These are phyloP conservation scores for Solen grandis DNA, from an alignment of 1,140 invertebrate genomes.

Conservation along the genomic window DNA sequence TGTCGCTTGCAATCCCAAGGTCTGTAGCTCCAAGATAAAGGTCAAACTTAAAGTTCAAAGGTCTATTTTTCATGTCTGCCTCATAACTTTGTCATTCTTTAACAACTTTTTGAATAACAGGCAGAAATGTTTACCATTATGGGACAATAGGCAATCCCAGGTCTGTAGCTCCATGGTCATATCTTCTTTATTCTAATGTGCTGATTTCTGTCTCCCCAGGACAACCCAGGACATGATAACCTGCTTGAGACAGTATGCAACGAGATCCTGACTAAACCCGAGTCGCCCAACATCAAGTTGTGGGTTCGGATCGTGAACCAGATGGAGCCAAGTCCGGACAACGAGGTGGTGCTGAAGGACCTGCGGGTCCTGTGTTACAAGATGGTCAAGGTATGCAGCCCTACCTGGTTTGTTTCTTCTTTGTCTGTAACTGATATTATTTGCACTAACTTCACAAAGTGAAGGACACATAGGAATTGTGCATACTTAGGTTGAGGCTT, in stretches of 20 bases:
- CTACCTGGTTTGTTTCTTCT: background rate
- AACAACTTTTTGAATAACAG: too few relatives aligned
- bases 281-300: conserved; percentile 69
- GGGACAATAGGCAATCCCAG: too few relatives aligned
- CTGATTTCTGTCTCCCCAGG: too few relatives aligned
- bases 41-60: too few relatives aligned
- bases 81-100: too few relatives aligned
- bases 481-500: background rate
- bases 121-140: too few relatives aligned
- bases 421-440: background rate
- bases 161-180: too few relatives aligned
- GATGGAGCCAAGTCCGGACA: conserved; percentile 70
- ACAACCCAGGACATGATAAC: conserved; percentile 76
- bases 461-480: background rate
- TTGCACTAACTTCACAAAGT: background rate
- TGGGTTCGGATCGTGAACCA: conserved; percentile 72
- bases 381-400: conserved; percentile 70
- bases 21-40: too few relatives aligned
- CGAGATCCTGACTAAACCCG: conserved; percentile 76
- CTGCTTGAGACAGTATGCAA: conserved; percentile 78
- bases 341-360: conserved; percentile 69
- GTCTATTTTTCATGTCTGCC: too few relatives aligned
- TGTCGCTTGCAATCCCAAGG: too few relatives aligned
- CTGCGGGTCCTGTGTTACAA: conserved; percentile 68
- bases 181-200: too few relatives aligned